Evolutionary conservation across 2,113 vertebrate species (phyloP).

Genomic region (Nansenia antarctica): DNA sequence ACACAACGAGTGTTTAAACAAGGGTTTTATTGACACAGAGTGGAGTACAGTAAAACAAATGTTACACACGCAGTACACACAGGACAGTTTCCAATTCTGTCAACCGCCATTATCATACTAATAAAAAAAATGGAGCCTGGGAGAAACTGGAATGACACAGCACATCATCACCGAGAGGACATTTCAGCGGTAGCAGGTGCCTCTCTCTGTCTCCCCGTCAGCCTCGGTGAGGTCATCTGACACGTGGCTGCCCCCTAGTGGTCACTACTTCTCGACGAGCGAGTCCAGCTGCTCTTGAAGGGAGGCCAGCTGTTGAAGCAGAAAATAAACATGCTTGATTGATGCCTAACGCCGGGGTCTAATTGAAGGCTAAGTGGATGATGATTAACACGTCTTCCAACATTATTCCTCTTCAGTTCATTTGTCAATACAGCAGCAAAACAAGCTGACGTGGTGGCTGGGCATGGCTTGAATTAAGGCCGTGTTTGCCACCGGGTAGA

Average conservation of each 20-base stretch:
- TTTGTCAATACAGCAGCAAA: constrained; percentile 51
- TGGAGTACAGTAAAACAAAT: too few relatives aligned
- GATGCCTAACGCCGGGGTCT: constrained; percentile 51
- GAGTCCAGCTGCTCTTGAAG: constrained; percentile 95
- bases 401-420: constrained; percentile 42
- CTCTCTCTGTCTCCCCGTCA: not conserved
- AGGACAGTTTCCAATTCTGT: too few relatives aligned
- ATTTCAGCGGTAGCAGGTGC: not conserved
- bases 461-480: constrained; percentile 11
- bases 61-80: too few relatives aligned
- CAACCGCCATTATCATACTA: too few relatives aligned
- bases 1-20: not conserved
- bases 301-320: constrained; percentile 83
- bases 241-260: constrained; percentile 66
- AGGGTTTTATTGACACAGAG: not conserved
- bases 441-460: constrained; percentile 22
- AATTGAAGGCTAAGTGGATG: constrained; percentile 65
- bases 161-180: constrained; percentile 31
- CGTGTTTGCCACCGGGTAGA: too few relatives aligned
- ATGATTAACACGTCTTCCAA: constrained; percentile 60
- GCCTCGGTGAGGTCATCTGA: constrained; percentile 20
- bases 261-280: constrained; percentile 88
- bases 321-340: constrained; percentile 54
- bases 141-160: constrained; percentile 41
- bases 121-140: not conserved